Percentiles rank a stretch among this genome's conserved stretches.
phyloP scores from a whole-genome alignment of 2,113 vertebrate genomes.

The Typhlomys cinereus region DNA sequence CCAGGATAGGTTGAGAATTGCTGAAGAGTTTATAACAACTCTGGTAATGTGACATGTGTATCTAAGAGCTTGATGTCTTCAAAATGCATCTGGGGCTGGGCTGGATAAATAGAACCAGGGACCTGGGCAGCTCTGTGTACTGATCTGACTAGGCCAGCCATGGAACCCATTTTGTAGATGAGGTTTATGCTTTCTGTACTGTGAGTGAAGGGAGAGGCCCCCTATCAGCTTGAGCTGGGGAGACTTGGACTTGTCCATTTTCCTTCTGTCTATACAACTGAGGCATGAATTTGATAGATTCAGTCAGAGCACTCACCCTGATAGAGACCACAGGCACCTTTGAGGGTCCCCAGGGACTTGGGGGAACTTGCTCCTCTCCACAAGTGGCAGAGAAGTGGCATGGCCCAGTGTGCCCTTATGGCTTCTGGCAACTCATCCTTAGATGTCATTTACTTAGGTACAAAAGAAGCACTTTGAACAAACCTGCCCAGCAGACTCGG shows the following conservation, averaged over 20 bases:
- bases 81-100: slow-evolving; percentile 15
- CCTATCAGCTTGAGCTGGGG: background rate
- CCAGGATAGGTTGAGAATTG: slow-evolving; percentile 47
- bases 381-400: background rate
- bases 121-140: background rate
- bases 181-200: background rate
- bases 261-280: background rate
- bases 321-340: background rate
- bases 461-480: background rate
- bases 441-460: background rate
- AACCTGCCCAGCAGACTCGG: background rate
- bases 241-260: background rate
- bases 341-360: background rate
- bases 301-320: background rate
- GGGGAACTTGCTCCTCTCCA: background rate
- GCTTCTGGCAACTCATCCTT: background rate
- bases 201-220: background rate
- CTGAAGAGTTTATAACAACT: slow-evolving; percentile 10
- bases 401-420: no score
- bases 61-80: slow-evolving; percentile 13
- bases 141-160: background rate
- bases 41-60: background rate
- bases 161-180: background rate
- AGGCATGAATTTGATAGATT: slow-evolving; percentile 6
- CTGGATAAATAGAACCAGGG: slow-evolving; percentile 36